Percentiles rank a stretch among this genome's conserved stretches.
Conservation (phyloP, 1,140 invertebrate species). For the Listronotus oregonensis region DNA sequence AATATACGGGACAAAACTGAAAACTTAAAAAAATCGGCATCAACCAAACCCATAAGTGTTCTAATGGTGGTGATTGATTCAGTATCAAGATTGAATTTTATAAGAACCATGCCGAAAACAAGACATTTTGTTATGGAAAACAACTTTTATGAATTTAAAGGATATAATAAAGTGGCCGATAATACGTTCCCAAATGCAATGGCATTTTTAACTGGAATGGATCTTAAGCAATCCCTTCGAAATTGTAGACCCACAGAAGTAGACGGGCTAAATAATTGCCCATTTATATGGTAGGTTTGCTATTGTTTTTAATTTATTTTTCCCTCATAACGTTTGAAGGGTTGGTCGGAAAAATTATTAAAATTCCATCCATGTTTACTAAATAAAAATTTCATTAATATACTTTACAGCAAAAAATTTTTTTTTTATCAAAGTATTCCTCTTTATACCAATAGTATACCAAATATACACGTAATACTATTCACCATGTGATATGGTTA, state of each 20-base stretch:
- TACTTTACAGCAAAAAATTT: too few relatives aligned
- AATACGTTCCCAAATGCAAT: slow-evolving; percentile 86
- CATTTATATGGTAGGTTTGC: slow-evolving; percentile 64
- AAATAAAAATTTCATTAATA: too few relatives aligned
- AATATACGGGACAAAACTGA: slow-evolving; percentile 43
- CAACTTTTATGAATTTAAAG: slow-evolving; percentile 61
- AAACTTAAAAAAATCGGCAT: slow-evolving; percentile 5
- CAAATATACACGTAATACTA: too few relatives aligned
- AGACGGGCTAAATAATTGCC: slow-evolving; percentile 62
- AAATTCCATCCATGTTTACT: too few relatives aligned
- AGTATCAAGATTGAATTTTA: slow-evolving; percentile 77
- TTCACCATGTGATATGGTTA: too few relatives aligned
- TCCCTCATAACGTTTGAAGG: too few relatives aligned
- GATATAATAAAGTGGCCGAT: slow-evolving; percentile 74
- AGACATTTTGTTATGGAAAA: slow-evolving; percentile 64
- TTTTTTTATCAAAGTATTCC: too few relatives aligned
- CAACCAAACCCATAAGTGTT: slow-evolving; percentile 63
- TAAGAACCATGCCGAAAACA: slow-evolving; percentile 78
- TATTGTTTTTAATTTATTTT: too few relatives aligned
- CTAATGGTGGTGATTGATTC: slow-evolving; percentile 81
- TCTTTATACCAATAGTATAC: too few relatives aligned
- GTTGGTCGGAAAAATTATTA: too few relatives aligned
- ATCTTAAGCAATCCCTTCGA: slow-evolving; percentile 56
- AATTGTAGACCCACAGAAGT: slow-evolving; percentile 60
- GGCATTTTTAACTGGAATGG: slow-evolving; percentile 73